These are phyloP conservation scores for Catalaphyllia jardinei DNA, from an alignment of 64 coral and sea anemone genomes.

Conservation along the genomic window DNA sequence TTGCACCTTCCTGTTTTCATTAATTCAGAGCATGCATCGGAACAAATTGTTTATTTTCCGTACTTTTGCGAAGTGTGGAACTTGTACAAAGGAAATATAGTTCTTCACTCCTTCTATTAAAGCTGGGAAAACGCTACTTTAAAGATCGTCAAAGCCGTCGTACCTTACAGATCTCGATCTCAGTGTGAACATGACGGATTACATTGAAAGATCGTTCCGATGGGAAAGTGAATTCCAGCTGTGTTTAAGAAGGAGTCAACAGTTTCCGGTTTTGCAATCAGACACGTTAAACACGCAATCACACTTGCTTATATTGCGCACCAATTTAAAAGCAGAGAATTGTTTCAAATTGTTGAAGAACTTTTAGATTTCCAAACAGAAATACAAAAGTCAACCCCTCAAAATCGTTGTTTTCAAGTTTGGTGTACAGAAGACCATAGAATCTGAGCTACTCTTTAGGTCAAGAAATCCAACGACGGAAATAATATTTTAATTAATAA, in stretches of 20 bases:
- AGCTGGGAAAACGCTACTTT: not conserved
- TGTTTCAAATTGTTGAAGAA: not conserved
- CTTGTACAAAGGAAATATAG: not conserved
- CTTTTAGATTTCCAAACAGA: no score
- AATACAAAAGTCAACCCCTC: no score
- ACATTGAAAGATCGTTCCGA: not conserved
- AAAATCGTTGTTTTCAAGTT: no score
- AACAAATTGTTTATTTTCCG: conserved; percentile 4
- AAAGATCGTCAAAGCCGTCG: not conserved
- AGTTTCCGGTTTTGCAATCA: conserved; percentile 31
- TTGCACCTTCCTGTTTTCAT: not conserved
- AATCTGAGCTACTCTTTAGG: no score
- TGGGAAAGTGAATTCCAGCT: conserved; percentile 18
- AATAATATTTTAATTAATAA: no score
- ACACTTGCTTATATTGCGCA: not conserved
- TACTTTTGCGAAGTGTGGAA: not conserved
- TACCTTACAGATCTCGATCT: not conserved
- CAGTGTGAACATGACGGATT: not conserved
- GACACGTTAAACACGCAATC: conserved; percentile 3
- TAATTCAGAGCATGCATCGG: not conserved
- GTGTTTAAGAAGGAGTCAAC: not conserved
- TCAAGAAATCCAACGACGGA: no score
- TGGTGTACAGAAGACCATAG: no score
- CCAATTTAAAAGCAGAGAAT: not conserved
- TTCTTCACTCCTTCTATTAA: not conserved